A percentile compares a stretch with the other conserved stretches of the same genome.
Conservation (phyloP, 2,797 vertebrate species). For the Pantherophis vulpinus region DNA sequence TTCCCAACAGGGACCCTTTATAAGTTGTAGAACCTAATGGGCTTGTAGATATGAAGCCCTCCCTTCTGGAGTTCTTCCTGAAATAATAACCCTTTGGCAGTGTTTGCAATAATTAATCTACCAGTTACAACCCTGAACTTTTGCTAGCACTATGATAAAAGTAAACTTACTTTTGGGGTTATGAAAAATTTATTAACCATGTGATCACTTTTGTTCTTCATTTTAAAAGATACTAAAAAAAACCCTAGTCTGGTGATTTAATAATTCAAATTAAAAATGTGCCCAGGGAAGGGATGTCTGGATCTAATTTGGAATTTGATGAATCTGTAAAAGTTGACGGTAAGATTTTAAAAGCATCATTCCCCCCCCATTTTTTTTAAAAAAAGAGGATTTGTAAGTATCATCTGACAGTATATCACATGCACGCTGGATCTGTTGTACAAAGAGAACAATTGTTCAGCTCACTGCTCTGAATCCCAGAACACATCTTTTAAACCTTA, state of each 20-base stretch:
- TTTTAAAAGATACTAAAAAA: background rate
- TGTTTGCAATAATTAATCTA: background rate
- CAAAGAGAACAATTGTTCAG: slow-evolving; percentile 51
- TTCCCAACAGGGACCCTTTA: background rate
- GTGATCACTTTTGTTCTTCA: background rate
- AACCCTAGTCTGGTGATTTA: background rate
- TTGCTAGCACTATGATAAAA: background rate
- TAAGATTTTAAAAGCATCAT: background rate
- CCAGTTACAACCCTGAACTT: background rate
- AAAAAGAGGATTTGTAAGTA: slow-evolving; percentile 14
- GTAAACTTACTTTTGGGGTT: background rate
- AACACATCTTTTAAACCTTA: slow-evolving; percentile 38
- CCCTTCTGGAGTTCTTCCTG: background rate
- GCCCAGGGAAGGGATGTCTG: background rate
- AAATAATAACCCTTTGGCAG: background rate
- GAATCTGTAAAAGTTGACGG: background rate
- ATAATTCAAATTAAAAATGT: background rate
- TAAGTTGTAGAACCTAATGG: background rate
- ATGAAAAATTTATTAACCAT: background rate
- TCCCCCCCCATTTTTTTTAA: background rate
- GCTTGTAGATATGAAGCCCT: background rate
- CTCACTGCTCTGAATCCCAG: slow-evolving; percentile 41
- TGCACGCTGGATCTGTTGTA: slow-evolving; percentile 12
- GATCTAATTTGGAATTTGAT: background rate
- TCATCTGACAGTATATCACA: background rate